Conservation (phyloP, 2,797 vertebrate genomes). For the Coccyzus lansbergi region DNA sequence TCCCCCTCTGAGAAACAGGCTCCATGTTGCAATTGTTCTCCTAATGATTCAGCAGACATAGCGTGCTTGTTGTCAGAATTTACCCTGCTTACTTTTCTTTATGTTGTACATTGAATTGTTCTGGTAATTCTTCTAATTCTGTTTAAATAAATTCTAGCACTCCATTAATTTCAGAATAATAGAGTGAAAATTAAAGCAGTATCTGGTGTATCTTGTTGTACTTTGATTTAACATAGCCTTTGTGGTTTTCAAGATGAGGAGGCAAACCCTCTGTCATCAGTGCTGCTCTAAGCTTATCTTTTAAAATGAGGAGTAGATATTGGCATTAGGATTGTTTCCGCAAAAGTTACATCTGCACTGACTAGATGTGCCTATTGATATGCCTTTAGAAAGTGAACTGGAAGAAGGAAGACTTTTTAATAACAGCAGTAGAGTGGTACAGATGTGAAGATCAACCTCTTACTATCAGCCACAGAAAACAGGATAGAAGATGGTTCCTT, state of each 20-base stretch:
- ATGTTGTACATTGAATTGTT: neutral
- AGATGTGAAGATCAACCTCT: neutral
- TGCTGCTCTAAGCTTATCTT: neutral
- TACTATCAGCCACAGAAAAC: neutral
- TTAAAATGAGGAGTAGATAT: neutral
- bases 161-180: neutral
- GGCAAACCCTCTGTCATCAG: neutral
- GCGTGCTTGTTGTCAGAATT: neutral
- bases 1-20: no score
- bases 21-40: neutral
- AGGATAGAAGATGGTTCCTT: neutral
- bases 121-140: neutral
- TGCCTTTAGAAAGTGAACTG: neutral
- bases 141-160: neutral
- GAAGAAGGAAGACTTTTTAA: neutral
- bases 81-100: neutral
- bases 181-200: neutral
- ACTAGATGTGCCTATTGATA: neutral
- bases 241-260: neutral
- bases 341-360: neutral
- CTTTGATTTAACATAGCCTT: neutral
- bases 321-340: neutral
- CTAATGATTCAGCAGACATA: fast-evolving
- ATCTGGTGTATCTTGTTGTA: neutral
- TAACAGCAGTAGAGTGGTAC: neutral